A percentile compares a stretch with the other conserved stretches of the same genome.
Evolutionary conservation across 2,797 vertebrate species (phyloP).

Genomic region (Acanthornis magna): DNA sequence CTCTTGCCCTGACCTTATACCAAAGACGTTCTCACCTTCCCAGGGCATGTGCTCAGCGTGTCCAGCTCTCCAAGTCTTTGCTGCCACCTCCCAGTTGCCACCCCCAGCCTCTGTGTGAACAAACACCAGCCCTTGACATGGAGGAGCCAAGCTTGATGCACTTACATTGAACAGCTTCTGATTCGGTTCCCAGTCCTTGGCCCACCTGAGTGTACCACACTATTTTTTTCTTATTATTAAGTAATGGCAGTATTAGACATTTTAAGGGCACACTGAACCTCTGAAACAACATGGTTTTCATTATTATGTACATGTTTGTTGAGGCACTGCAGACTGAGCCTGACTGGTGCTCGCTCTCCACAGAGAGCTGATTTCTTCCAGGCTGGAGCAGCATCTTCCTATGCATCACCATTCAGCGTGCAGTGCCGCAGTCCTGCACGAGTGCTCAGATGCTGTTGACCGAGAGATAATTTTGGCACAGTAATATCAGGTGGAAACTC

Average conservation of each 20-base stretch:
- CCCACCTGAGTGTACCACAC: background rate
- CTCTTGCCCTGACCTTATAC: background rate
- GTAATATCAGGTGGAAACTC: background rate
- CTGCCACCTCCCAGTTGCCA: background rate
- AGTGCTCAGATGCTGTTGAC: background rate
- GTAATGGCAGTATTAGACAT: background rate
- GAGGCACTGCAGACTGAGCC: background rate
- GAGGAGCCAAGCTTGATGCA: background rate
- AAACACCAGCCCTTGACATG: background rate
- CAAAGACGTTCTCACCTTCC: background rate
- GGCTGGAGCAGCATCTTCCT: background rate
- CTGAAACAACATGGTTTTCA: background rate
- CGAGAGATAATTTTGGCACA: background rate
- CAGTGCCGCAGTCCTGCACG: rapidly evolving
- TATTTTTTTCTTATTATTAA: background rate
- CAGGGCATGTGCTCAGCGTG: background rate
- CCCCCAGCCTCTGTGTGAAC: background rate
- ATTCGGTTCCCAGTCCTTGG: background rate
- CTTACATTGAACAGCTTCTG: background rate
- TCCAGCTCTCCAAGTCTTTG: background rate
- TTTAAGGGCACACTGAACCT: background rate
- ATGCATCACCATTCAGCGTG: rapidly evolving
- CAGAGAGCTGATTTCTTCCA: background rate
- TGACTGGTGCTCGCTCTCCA: rapidly evolving
- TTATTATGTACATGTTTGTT: rapidly evolving